Conservation (phyloP, 2,797 vertebrate genomes). For the Pteronotus mesoamericanus region DNA sequence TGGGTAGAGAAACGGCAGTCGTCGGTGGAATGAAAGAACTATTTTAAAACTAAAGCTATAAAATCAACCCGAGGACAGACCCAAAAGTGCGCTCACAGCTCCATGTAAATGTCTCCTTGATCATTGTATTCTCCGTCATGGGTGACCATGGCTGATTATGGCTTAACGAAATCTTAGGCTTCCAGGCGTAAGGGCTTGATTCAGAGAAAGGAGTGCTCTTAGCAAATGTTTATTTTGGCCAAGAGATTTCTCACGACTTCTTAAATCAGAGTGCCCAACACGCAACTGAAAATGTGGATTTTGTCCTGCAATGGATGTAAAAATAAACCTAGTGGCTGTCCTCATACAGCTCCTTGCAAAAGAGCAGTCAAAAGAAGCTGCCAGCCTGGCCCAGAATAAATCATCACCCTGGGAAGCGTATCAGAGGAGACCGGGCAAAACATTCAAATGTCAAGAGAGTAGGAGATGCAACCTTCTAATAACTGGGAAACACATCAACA, state of each 20-base stretch:
- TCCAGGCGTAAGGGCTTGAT: constrained; percentile 76
- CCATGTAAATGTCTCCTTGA: constrained; percentile 65
- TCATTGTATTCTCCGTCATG: constrained; percentile 68
- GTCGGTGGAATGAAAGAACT: constrained; percentile 51
- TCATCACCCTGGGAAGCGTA: neutral
- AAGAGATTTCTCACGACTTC: constrained; percentile 73
- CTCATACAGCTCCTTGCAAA: constrained; percentile 50
- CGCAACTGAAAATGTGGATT: constrained; percentile 63
- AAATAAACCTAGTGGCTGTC: constrained; percentile 33
- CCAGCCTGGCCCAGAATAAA: constrained; percentile 46
- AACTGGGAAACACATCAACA: neutral
- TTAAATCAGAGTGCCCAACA: constrained; percentile 58
- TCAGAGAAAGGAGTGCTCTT: constrained; percentile 70
- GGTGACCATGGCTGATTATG: constrained; percentile 75
- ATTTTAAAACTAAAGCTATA: constrained; percentile 74
- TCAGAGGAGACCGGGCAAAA: constrained; percentile 28
- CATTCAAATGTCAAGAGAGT: neutral
- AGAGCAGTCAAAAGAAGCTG: constrained; percentile 54
- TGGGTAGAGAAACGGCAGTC: neutral
- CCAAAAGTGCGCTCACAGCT: constrained; percentile 67
- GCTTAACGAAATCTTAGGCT: constrained; percentile 80
- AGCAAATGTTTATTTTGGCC: constrained; percentile 77
- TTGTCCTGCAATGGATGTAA: constrained; percentile 60
- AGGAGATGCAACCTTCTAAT: neutral
- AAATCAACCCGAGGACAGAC: constrained; percentile 74